Percentiles rank a stretch among this genome's conserved stretches.
Conservation (phyloP, 2,113 vertebrate species). For the Dermatemys mawii region DNA sequence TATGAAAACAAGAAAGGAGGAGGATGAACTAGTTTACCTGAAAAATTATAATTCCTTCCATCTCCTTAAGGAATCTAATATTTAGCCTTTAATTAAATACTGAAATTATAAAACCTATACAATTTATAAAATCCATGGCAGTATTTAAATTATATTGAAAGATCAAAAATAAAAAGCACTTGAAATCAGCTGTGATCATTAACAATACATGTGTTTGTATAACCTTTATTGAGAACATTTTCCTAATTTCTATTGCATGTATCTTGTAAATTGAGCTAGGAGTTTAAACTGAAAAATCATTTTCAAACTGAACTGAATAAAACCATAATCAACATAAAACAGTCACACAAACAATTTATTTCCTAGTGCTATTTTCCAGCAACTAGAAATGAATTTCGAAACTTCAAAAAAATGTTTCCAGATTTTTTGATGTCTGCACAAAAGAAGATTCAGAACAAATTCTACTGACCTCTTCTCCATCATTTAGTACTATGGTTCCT, state of each 20-base stretch:
- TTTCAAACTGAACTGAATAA: neutral
- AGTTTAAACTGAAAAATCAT: neutral
- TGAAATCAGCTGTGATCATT: neutral
- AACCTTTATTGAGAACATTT: neutral
- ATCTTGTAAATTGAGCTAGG: neutral
- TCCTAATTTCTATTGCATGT: neutral
- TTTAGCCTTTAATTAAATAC: neutral
- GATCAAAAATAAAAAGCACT: neutral
- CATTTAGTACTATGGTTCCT: constrained; percentile 94
- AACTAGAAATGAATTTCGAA: neutral
- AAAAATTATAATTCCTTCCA: neutral
- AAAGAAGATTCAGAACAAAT: neutral
- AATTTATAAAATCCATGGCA: neutral
- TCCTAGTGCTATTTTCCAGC: neutral
- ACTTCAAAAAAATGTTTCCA: accelerated
- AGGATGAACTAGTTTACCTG: neutral
- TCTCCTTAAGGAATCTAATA: neutral
- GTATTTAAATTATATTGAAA: neutral
- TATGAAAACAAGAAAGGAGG: neutral
- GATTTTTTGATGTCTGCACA: neutral
- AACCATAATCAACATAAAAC: neutral
- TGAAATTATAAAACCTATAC: neutral
- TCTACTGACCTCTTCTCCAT: constrained; percentile 95
- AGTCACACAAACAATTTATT: neutral
- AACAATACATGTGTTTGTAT: neutral